These are phyloP conservation scores for Drosophila parabipectinata DNA, from an alignment of 1,140 invertebrate species.

Conservation along the genomic window DNA sequence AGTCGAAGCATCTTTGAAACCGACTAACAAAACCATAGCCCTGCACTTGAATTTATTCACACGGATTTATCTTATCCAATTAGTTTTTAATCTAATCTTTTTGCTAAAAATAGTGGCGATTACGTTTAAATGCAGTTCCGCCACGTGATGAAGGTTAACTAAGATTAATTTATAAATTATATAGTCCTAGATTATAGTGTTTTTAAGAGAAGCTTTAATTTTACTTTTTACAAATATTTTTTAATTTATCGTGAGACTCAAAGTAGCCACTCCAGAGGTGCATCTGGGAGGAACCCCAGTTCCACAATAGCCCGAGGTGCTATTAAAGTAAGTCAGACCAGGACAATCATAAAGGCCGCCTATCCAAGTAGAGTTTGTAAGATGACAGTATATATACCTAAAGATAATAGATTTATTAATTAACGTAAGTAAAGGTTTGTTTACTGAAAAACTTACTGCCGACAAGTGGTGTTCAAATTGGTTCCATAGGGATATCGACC, in stretches of 20 bases:
- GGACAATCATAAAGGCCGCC: conserved; percentile 50
- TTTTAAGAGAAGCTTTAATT: background rate
- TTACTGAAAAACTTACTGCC: conserved; percentile 28
- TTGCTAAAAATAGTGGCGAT: background rate
- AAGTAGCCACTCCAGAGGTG: conserved; percentile 9
- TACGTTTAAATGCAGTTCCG: background rate
- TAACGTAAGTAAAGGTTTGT: background rate
- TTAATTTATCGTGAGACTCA: background rate
- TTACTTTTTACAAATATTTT: background rate
- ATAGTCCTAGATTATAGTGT: no score
- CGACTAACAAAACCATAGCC: conserved; percentile 5
- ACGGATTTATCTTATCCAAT: conserved; percentile 20
- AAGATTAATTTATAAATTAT: background rate
- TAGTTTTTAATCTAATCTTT: conserved; percentile 1
- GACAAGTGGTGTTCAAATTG: conserved; percentile 36
- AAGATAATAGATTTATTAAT: background rate
- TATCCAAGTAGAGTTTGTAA: conserved; percentile 1
- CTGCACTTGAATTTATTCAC: conserved; percentile 21
- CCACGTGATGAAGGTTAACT: background rate
- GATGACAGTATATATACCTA: conserved; percentile 42
- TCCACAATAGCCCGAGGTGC: conserved; percentile 20
- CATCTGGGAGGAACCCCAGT: conserved; percentile 38
- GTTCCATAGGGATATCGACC: conserved; percentile 48
- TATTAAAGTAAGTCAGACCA: conserved; percentile 48
- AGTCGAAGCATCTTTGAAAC: conserved; percentile 33